Evolutionary conservation across 2,888 invertebrate species (phyloP).

Genomic region (Hirtodrosophila cameraria): DNA sequence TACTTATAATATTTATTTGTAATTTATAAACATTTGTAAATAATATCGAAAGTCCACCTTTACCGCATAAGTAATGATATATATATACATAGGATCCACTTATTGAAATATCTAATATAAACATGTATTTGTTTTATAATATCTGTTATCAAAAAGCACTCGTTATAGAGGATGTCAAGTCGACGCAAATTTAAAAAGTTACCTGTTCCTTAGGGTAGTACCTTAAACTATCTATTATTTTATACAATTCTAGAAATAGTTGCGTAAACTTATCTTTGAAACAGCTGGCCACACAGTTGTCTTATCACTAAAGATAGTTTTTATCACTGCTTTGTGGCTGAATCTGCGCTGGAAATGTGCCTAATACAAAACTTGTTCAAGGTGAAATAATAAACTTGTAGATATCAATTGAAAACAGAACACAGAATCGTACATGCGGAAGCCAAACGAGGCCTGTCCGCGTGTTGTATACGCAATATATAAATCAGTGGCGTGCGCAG

Average conservation of each 20-base stretch:
- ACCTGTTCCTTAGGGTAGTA: too few relatives aligned
- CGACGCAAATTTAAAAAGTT: too few relatives aligned
- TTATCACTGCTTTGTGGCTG: slow-evolving; percentile 8
- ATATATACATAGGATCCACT: too few relatives aligned
- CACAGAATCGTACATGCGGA: slow-evolving; percentile 22
- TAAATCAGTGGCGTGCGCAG: too few relatives aligned
- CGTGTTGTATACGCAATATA: slow-evolving; percentile 11
- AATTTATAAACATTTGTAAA: too few relatives aligned
- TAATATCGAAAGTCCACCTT: too few relatives aligned
- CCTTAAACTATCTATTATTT: neutral
- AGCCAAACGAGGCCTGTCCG: slow-evolving; percentile 6
- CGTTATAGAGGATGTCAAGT: too few relatives aligned
- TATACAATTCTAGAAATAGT: neutral
- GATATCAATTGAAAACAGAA: slow-evolving; percentile 7
- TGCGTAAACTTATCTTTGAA: neutral
- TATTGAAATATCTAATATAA: too few relatives aligned
- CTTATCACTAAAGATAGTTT: slow-evolving; percentile 45
- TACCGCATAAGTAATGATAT: too few relatives aligned
- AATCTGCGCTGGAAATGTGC: slow-evolving; percentile 6
- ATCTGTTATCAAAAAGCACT: too few relatives aligned
- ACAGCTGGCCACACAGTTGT: slow-evolving; percentile 9
- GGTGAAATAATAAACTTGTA: slow-evolving; percentile 17
- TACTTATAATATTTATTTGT: too few relatives aligned
- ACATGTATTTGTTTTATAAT: too few relatives aligned
- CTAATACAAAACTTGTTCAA: slow-evolving; percentile 13